phyloP scores from a whole-genome alignment of 2,888 invertebrate species.

The Hyppa rectilinea region DNA sequence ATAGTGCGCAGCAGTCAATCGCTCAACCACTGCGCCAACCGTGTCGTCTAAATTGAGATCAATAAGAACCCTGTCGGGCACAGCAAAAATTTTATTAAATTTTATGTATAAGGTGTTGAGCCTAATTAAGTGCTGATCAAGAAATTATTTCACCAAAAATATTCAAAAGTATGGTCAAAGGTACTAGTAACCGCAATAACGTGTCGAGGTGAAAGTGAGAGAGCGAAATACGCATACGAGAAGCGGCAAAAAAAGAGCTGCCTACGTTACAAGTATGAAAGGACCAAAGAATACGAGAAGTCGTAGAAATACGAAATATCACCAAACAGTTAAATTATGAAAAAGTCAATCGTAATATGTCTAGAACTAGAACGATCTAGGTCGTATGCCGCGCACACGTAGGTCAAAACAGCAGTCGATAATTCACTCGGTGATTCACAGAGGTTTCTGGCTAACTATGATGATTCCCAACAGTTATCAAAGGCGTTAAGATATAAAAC shows the following conservation, averaged over 20 bases:
- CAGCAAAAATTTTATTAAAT: too few relatives aligned
- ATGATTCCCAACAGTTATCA: slow-evolving; percentile 21
- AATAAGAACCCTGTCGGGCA: too few relatives aligned
- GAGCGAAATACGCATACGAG: slow-evolving; percentile 41
- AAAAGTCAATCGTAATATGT: slow-evolving; percentile 35
- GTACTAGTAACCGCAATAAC: slow-evolving; percentile 21
- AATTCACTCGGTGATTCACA: slow-evolving; percentile 19
- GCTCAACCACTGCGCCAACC: too few relatives aligned
- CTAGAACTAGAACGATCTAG: slow-evolving; percentile 75
- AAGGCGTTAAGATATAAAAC: slow-evolving; percentile 34
- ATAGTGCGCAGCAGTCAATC: too few relatives aligned
- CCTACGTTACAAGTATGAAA: slow-evolving; percentile 46
- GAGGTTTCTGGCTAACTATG: slow-evolving; percentile 29
- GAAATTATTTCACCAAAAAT: slow-evolving; percentile 2
- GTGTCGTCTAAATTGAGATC: too few relatives aligned
- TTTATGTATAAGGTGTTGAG: too few relatives aligned
- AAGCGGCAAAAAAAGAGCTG: slow-evolving; percentile 34
- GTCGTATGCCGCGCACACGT: slow-evolving; percentile 65
- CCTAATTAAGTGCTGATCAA: neutral
- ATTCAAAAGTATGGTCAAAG: neutral
- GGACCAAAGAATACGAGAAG: slow-evolving; percentile 4
- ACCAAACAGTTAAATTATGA: slow-evolving; percentile 17
- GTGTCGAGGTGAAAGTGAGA: slow-evolving; percentile 56
- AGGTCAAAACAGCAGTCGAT: slow-evolving; percentile 39
- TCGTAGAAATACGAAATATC: slow-evolving; percentile 18